A percentile compares a stretch with the other conserved stretches of the same genome.
Evolutionary conservation across 2,113 vertebrate genomes (phyloP).

Genomic region (Acinonyx jubatus): DNA sequence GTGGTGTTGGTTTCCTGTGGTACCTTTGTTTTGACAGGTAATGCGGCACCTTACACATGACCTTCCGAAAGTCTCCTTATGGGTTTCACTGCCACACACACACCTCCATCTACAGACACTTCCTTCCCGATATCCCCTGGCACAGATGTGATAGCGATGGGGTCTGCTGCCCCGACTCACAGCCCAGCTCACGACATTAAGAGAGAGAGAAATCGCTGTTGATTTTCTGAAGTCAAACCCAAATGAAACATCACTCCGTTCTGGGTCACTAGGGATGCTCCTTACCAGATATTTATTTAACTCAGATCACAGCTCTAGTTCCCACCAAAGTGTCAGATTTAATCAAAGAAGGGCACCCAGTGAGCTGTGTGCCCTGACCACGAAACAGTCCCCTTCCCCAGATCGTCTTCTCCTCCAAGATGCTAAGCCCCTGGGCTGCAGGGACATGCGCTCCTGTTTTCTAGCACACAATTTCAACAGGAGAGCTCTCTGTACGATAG

Average conservation of each 20-base stretch:
- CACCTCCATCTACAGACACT: fast-evolving
- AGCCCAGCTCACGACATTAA: neutral
- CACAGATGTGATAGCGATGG: neutral
- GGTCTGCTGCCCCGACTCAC: neutral
- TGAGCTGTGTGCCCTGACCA: neutral
- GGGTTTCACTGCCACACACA: neutral
- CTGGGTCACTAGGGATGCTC: neutral
- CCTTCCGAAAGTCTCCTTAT: neutral
- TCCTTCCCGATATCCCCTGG: neutral
- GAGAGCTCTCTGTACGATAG: neutral
- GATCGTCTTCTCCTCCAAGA: neutral
- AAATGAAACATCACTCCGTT: neutral
- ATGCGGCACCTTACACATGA: neutral
- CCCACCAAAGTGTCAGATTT: neutral
- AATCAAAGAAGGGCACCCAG: neutral
- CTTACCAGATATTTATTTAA: neutral
- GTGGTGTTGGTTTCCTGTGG: neutral
- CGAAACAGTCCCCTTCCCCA: neutral
- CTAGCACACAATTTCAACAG: neutral
- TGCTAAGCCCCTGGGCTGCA: neutral
- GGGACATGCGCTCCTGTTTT: neutral
- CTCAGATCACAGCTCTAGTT: neutral
- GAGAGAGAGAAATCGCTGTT: neutral
- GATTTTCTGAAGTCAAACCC: neutral
- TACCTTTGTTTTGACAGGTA: neutral